Percentiles rank a stretch among this genome's conserved stretches.
Evolutionary conservation across 2,113 vertebrate species (phyloP).

Genomic region (Tachuris rubrigastra): DNA sequence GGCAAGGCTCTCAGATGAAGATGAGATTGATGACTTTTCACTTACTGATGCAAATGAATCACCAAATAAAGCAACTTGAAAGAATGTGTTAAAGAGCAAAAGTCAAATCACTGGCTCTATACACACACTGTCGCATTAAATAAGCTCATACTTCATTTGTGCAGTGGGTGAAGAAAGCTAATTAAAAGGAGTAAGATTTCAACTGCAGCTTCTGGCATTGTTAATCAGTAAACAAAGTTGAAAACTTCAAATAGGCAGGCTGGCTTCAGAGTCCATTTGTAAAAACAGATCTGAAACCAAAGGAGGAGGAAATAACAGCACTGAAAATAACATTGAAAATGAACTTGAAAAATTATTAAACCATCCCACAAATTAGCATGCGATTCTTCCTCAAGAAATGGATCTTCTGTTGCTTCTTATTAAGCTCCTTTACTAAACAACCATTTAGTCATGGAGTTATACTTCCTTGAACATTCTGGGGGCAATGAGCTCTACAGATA

Average conservation of each 20-base stretch:
- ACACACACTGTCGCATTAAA: slow-evolving; percentile 48
- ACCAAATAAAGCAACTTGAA: slow-evolving; percentile 49
- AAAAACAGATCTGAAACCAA: slow-evolving; percentile 40
- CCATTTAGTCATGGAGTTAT: slow-evolving; percentile 37
- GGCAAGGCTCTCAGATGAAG: slow-evolving; percentile 45
- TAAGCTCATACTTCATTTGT: slow-evolving; percentile 60
- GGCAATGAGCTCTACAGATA: slow-evolving; percentile 33
- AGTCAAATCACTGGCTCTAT: slow-evolving; percentile 45
- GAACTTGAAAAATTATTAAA: slow-evolving; percentile 61
- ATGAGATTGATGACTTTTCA: slow-evolving; percentile 67
- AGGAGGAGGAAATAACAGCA: slow-evolving; percentile 4
- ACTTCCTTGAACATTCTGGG: slow-evolving; percentile 26
- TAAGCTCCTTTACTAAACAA: slow-evolving; percentile 39
- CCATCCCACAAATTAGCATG: slow-evolving; percentile 49
- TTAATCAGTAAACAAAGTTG: slow-evolving; percentile 49
- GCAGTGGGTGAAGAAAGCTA: slow-evolving; percentile 54
- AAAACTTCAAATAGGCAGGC: neutral
- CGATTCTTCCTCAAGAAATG: slow-evolving; percentile 30
- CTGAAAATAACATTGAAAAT: slow-evolving; percentile 29
- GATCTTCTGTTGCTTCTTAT: slow-evolving; percentile 40
- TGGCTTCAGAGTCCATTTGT: slow-evolving; percentile 32
- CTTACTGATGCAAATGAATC: slow-evolving; percentile 71
- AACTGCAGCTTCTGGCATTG: slow-evolving; percentile 37
- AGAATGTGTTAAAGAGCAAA: slow-evolving; percentile 56
- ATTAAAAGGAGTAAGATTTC: slow-evolving; percentile 63